Evolutionary conservation across 2,797 vertebrate genomes (phyloP), one percentile per base, ranked within the genome.

Genomic region (Alca torda): DNA sequence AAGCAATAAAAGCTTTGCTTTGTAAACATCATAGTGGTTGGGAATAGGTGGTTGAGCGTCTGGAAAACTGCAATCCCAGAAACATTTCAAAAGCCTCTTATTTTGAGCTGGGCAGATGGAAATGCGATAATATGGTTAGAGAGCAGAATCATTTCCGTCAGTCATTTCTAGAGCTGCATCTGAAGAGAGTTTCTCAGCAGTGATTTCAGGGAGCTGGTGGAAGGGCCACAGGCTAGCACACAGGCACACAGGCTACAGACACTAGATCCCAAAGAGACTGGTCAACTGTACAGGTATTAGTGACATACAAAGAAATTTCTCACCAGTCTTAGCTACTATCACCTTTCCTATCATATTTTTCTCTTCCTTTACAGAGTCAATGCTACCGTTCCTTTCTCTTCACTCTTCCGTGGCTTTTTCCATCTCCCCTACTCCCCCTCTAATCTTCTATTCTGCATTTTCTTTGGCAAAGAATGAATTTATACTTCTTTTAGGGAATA

Each of bases 1-100:
- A 94, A 95, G 85, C 77, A 94, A 85, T 87, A 97, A 97, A 93
- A 97, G 57, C 87, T 89, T 79, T 81, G 87, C 56, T 89, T 84
- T 93, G 89, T 95, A 94, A 97, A 95, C 95, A 67, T 61, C 81
- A 92, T 56, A 78, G 75, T 26, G 43, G 88, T 73, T 86, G 46
- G 23, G 74, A 89, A 95, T 87, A 87, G 88, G 77, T 96, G 67
- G 90, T 73, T 95, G 46, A 79, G 64, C 15, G 59, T 93, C 89
- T 93, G 82, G 39, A 96, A 69, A 81, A 93, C 65, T 94, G 73
- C 65, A 93, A 84, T 87, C 84, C 79, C 9, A 2, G 73, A 74
- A 93, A 91, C 88, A 79, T 82, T 90, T 92, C 54, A 78, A 92
- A 93, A 93, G 81, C 83, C 43, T 85, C 90, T 96, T 83, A 92